Evolutionary conservation across 2,797 vertebrate genomes (phyloP).

Genomic region (Sebastolobus altivelis): DNA sequence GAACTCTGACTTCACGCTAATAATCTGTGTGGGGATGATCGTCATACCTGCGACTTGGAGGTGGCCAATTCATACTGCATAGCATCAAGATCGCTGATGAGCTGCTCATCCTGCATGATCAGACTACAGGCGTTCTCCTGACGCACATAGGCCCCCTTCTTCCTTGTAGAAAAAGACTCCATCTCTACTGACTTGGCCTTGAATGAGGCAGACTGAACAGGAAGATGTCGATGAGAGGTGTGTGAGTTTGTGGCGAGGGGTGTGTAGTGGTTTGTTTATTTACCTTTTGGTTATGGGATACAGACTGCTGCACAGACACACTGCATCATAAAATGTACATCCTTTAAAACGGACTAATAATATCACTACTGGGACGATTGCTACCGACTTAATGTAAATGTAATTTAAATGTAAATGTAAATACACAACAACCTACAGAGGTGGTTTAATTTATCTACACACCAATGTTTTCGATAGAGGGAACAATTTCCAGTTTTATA

Average conservation of each 20-base stretch:
- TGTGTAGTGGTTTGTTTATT: background rate
- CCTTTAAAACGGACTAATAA: background rate
- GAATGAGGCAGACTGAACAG: conserved; percentile 17
- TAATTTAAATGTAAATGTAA: background rate
- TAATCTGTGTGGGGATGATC: background rate
- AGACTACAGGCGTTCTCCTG: conserved; percentile 87
- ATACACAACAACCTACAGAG: background rate
- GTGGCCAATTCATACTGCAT: conserved; percentile 82
- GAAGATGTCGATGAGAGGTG: background rate
- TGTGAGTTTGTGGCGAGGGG: background rate
- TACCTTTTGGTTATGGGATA: background rate
- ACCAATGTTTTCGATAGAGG: background rate
- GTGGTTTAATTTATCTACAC: background rate
- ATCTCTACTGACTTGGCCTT: conserved; percentile 63
- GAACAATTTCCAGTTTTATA: background rate
- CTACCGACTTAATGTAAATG: too few species aligned
- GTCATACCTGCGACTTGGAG: conserved; percentile 83
- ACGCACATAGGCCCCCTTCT: conserved; percentile 79
- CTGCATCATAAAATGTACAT: background rate
- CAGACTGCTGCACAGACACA: background rate
- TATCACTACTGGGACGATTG: background rate
- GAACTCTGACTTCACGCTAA: background rate
- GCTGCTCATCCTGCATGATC: conserved; percentile 82
- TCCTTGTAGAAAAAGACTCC: conserved; percentile 80
- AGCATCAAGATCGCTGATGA: conserved; percentile 84